Conservation (phyloP, 2,888 invertebrate species). For the Octonoba sinensis region DNA sequence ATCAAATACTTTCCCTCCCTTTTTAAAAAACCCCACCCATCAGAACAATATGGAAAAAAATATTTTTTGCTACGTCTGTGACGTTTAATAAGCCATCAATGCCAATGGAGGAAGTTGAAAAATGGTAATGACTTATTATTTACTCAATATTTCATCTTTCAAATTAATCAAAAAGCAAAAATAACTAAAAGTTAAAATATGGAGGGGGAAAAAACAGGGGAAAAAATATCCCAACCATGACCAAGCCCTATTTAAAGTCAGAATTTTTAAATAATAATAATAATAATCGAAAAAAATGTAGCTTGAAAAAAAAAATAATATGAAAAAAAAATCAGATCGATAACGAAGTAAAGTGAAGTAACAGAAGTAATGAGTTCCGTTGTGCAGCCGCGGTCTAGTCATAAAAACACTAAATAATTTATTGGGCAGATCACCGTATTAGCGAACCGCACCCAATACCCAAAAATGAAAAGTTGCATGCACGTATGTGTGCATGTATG, state of each 20-base stretch:
- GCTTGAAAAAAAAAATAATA: constrained; percentile 7
- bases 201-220: neutral
- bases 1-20: constrained; percentile 31
- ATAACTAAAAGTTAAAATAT: constrained; percentile 26
- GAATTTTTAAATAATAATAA: constrained; percentile 60
- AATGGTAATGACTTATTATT: constrained; percentile 65
- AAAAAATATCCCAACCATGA: constrained; percentile 2
- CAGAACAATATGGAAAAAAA: constrained; percentile 19
- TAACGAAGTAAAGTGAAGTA: constrained; percentile 54
- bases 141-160: constrained; percentile 64
- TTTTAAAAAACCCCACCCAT: constrained; percentile 44
- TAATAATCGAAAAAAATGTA: constrained; percentile 45
- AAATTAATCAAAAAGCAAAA: constrained; percentile 59
- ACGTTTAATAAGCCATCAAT: constrained; percentile 65
- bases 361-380: constrained; percentile 59
- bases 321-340: constrained; percentile 48
- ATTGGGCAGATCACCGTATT: constrained; percentile 60
- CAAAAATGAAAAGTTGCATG: constrained; percentile 53
- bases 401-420: constrained; percentile 65
- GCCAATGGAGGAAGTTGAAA: constrained; percentile 60
- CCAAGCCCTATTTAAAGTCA: constrained; percentile 36
- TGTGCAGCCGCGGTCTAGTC: constrained; percentile 27
- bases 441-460: constrained; percentile 54
- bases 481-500: constrained; percentile 35
- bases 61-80: constrained; percentile 14